Base-by-base conservation (phyloP, 2,797 vertebrate genomes). In the Eulemur rubriventer region DNA sequence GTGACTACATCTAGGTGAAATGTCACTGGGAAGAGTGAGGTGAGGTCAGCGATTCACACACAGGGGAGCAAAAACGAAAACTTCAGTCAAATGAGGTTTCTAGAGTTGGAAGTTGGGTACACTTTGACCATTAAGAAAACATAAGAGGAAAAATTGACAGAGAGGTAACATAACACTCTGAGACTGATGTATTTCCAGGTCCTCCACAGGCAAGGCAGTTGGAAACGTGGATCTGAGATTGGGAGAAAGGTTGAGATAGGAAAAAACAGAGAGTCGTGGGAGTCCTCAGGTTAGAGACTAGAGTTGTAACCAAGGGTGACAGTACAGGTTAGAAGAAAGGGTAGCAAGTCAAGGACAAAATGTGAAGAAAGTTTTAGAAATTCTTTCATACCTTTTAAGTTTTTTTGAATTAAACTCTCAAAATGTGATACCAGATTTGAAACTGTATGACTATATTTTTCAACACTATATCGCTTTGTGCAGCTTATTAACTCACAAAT, bases 401-500 rank as follows among this genome's bases (percentile, higher is more conserved):
- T 69, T 43, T 76, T 35, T 82, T 35, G 46, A 81, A 79, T 89
- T 69, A 50, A 94, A 73, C 81, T 59, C 22, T 95, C 70, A 63
- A 79, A 83, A 80, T 83, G 30, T 50, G 63, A 52, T 35, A 55
- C 4, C n/a, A 67, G 63, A 88, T 16, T 55, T 69, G 67, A 85
- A 97, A 73, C 7, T 8, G 16, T 11, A 18, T 5, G 13, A n/a
- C 61, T 72, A 9, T 35, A 46, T 72, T 86, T 85, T 96, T 61
- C 82, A 67, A 46, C 13, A 26, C 48, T 1, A 0, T 12, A 13
- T 79, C 33, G 16, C 81, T 90, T 95, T 80, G n/a, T 61, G 46
- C 46, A 69, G 89, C 93, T 88, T 95, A 92, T 96, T 97, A 95
- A 95, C 96, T 85, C 86, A 4, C 69, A 55, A 88, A 97, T 92